Evolutionary conservation across 2,888 invertebrate species (phyloP), one percentile per base, ranked within the genome.

Genomic region (Cactoblastis cactorum): DNA sequence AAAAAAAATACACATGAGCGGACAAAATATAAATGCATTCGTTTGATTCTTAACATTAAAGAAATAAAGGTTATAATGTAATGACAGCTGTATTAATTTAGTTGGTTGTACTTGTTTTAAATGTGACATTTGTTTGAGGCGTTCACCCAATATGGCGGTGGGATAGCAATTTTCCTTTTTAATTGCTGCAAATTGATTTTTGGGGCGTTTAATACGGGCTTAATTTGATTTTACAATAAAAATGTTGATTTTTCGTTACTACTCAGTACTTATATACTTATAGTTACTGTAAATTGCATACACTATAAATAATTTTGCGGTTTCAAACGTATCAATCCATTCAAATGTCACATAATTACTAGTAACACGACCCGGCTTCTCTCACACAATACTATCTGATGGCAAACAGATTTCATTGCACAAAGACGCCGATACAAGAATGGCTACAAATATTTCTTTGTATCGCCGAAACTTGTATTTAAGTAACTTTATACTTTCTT

Each of bases 121-220:
- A 74, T 72, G 74, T 76, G 77, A 80, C 88, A 88, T 87, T 88
- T 87, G 88, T 83, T 74, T 78, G 77, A 85, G 87, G 88, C 88
- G 88, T 83, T 74, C 77, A 71, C 80, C 74, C 82, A 85, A 83
- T 83, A 85, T 84, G 84, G 79, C 80, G 72, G 67, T 65, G 64
- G 65, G 68, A 74, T 77, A 71, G 71, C 53, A 81, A 79, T 77
- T 80, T 77, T 84, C 83, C 82, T 81, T 83, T 83, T 83, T 86
- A 85, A 87, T 86, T 86, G 83, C 71, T 56, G 63, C 72, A 74
- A 79, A 77, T 80, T 73, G 73, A 67, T 62, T 62, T 61, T 58
- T 59, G 55, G 69, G 68, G 67, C 53, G 56, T 56, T 61, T 17
- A 33, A 17, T 28, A n/a, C 15, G 28, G 32, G 15, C 39, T n/a